These are phyloP conservation scores for Ophion ventricosus DNA, from an alignment of 2,888 invertebrate species.

Conservation along the genomic window DNA sequence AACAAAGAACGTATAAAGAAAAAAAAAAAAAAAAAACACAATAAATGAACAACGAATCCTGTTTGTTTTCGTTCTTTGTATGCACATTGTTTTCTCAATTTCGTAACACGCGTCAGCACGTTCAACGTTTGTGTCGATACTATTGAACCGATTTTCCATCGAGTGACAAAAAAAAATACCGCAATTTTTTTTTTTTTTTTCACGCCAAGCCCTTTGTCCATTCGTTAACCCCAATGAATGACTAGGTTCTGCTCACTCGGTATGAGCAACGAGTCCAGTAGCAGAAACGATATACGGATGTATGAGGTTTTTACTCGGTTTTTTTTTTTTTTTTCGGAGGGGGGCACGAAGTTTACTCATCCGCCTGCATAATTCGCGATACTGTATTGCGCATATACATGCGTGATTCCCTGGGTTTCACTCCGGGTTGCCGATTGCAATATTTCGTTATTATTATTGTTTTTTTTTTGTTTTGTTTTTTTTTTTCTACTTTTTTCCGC, in stretches of 20 bases:
- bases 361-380: slow-evolving; percentile 42
- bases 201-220: slow-evolving; percentile 72
- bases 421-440: slow-evolving; percentile 49
- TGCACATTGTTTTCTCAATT: slow-evolving; percentile 16
- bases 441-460: slow-evolving; percentile 35
- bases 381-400: slow-evolving; percentile 45
- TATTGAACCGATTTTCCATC: too few species aligned
- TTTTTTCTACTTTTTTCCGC: slow-evolving; percentile 7
- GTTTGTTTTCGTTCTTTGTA: neutral
- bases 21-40: neutral
- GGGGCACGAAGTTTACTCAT: slow-evolving; percentile 21
- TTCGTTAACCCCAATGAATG: slow-evolving; percentile 73
- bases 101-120: neutral
- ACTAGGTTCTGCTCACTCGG: slow-evolving; percentile 62
- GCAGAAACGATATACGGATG: neutral
- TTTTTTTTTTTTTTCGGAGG: too few species aligned
- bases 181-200: slow-evolving; percentile 58
- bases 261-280: neutral
- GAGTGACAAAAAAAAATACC: slow-evolving; percentile 65
- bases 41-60: neutral
- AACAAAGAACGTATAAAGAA: neutral
- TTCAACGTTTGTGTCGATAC: neutral
- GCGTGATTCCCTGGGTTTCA: slow-evolving; percentile 41
- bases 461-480: slow-evolving; percentile 13
- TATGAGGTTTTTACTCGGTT: slow-evolving; percentile 36